Conservation (phyloP, 1,140 invertebrate species). For the Megalopta genalis region DNA sequence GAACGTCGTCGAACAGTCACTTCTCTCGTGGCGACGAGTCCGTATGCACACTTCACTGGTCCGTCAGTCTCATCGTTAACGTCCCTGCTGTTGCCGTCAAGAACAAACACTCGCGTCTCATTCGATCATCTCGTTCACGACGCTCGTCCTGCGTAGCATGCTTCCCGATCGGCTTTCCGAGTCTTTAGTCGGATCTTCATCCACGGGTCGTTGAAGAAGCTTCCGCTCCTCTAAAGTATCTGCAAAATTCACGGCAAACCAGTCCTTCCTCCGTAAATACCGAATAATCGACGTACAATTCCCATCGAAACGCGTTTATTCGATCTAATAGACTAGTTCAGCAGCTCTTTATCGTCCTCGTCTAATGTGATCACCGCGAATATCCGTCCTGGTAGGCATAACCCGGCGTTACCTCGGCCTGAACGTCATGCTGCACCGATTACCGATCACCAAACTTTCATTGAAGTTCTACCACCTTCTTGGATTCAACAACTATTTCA, state of each 20-base stretch:
- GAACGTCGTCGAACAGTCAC: background rate
- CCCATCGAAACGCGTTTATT: constrained; percentile 6
- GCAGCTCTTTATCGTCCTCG: background rate
- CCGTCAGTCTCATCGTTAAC: background rate
- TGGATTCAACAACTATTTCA: background rate
- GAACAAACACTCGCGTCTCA: constrained; percentile 43
- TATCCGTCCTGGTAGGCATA: background rate
- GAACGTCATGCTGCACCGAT: background rate
- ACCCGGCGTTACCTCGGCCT: constrained; percentile 23
- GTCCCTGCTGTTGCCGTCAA: background rate
- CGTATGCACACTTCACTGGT: background rate
- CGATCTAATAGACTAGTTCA: background rate
- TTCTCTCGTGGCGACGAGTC: background rate
- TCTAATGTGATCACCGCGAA: constrained; percentile 8
- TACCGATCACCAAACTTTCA: background rate
- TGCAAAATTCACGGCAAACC: background rate
- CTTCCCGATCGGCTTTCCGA: background rate
- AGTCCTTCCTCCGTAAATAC: background rate
- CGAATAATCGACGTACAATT: background rate
- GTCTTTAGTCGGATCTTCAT: too few species aligned
- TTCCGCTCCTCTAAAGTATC: background rate
- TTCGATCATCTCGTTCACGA: constrained; percentile 8
- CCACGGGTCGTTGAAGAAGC: background rate
- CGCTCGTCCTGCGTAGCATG: constrained; percentile 51
- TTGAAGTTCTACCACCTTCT: background rate